Evolutionary conservation across 2,113 vertebrate genomes (phyloP), one percentile per base, ranked within the genome.

Genomic region (Cnemophilus loriae): DNA sequence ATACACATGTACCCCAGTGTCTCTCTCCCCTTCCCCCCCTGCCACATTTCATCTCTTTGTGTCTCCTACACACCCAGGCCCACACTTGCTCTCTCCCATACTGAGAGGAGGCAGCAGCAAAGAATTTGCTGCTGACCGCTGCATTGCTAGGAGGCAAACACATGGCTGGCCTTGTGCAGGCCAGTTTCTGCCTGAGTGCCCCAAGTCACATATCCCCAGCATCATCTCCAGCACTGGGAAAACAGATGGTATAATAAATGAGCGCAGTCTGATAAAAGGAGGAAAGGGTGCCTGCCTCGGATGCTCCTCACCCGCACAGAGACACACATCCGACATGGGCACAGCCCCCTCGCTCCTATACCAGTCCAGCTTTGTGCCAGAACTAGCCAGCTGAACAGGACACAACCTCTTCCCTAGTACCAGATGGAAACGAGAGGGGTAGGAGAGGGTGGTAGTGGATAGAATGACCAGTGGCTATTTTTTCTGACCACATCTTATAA

Each of bases 201-300:
- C 95, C 61, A 94, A 61, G 95, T 97, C 63, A 95, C 96, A 96
- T 41, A 97, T 56, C 65, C 69, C 96, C 95, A 67, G 84, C 96
- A 97, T 97, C 97, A 97, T 97, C 96, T 94, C 95, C 27, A 15
- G 97, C 95, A 87, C 96, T 96, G 95, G 93, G 95, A 83, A 96
- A 97, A 96, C 98, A 98, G 98, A 97, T 97, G 97, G 97, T 93
- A 96, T 88, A 93, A 96, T 94, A 96, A 97, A 97, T 80, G 95
- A 97, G 91, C 0, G 1, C 23, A 33, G 87, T 37, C 95, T 89
- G 91, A 95, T 92, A 27, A 52, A 92, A 96, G 94, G 87, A 92
- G 87, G 83, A 95, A 95, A 91, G 93, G 91, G 95, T 97, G 97
- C 93, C 94, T 89, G 84, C 91, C 75, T 90, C 1, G 4, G 47